Conservation (phyloP, 2,888 invertebrate species). For the Scaeva pyrastri region DNA sequence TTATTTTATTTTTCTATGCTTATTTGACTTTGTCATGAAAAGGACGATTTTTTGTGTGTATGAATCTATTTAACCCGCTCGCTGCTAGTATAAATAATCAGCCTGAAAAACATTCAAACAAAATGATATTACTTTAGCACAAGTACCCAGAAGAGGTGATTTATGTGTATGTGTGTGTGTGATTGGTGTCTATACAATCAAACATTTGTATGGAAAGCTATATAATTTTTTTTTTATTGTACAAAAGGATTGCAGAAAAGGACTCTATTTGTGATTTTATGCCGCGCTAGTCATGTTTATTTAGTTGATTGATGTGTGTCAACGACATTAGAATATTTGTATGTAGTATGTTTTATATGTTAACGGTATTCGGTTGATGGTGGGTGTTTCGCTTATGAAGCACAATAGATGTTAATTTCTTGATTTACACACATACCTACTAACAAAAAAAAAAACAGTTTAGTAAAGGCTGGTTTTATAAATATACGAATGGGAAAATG, state of each 20-base stretch:
- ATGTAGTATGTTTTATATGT: too few relatives aligned
- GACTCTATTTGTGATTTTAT: slow-evolving; percentile 52
- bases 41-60: slow-evolving; percentile 50
- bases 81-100: slow-evolving; percentile 68
- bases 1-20: slow-evolving; percentile 32
- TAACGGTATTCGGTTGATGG: neutral
- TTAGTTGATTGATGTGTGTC: slow-evolving; percentile 76
- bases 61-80: slow-evolving; percentile 54
- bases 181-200: neutral
- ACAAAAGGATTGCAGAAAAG: slow-evolving; percentile 69
- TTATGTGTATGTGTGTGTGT: too few relatives aligned
- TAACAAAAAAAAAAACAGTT: neutral
- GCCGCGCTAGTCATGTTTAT: slow-evolving; percentile 65
- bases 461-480: neutral
- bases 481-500: neutral
- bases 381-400: slow-evolving; percentile 55
- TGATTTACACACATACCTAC: slow-evolving; percentile 5
- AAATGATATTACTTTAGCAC: slow-evolving; percentile 41
- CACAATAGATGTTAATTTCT: slow-evolving; percentile 73
- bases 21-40: slow-evolving; percentile 59
- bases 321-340: slow-evolving; percentile 71
- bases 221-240: slow-evolving; percentile 38
- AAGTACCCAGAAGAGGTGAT: slow-evolving; percentile 10
- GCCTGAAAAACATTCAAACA: slow-evolving; percentile 33
- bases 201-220: neutral